Evolutionary conservation across 2,888 invertebrate genomes (phyloP).

Genomic region (Smittia aterrima): DNA sequence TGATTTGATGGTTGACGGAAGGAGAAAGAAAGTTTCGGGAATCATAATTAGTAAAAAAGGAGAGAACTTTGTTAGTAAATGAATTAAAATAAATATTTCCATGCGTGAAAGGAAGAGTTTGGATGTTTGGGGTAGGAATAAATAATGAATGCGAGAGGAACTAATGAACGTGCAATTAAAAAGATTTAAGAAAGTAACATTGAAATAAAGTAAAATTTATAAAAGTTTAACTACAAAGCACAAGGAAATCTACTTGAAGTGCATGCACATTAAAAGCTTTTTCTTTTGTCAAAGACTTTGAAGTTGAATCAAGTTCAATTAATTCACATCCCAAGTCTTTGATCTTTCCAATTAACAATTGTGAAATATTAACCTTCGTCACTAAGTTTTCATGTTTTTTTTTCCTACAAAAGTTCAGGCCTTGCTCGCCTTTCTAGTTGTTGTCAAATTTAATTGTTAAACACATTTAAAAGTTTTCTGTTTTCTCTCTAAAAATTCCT

Average conservation of each 20-base stretch:
- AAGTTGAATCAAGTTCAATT: not conserved
- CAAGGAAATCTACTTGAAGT: not conserved
- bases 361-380: slow-evolving; percentile 4
- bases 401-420: not conserved
- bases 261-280: slow-evolving; percentile 14
- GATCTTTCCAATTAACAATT: not conserved
- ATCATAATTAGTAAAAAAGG: not conserved
- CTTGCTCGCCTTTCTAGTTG: not conserved
- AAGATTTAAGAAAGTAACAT: not conserved
- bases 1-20: not conserved
- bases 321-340: not conserved
- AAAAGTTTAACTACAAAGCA: not conserved
- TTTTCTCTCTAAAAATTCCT: slow-evolving; percentile 1
- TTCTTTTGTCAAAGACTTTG: not conserved
- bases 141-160: not conserved
- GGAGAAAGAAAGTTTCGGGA: not conserved
- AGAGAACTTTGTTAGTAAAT: not conserved
- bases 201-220: not conserved
- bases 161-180: not conserved
- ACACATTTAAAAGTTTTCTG: slow-evolving; percentile 19
- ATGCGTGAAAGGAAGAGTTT: not conserved
- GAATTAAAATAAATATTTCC: not conserved
- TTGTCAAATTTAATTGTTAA: not conserved
- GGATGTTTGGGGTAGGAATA: not conserved
- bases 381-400: not conserved